Percentiles rank a stretch among this genome's conserved stretches.
These are phyloP conservation scores for Automeris io DNA, from an alignment of 2,888 invertebrate genomes.

Conservation along the genomic window DNA sequence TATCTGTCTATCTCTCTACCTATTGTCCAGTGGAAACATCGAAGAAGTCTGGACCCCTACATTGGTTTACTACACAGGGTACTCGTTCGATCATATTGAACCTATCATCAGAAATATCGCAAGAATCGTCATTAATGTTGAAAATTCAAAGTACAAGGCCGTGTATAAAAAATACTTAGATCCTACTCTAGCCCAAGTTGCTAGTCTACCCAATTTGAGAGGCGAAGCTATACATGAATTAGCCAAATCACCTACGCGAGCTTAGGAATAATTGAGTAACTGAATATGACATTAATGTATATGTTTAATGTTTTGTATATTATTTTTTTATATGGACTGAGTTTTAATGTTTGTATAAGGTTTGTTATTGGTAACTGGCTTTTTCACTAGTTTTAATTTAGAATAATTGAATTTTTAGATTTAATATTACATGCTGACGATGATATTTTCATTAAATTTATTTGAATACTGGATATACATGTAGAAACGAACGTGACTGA, in stretches of 20 bases:
- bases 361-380: slow-evolving; percentile 50
- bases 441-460: slow-evolving; percentile 26
- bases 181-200: slow-evolving; percentile 78
- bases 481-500: neutral
- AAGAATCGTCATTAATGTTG: slow-evolving; percentile 80
- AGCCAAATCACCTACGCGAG: slow-evolving; percentile 26
- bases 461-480: slow-evolving; percentile 17
- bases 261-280: slow-evolving; percentile 16
- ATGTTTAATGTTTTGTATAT: slow-evolving; percentile 12
- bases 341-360: slow-evolving; percentile 30
- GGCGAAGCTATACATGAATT: slow-evolving; percentile 50
- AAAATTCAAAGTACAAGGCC: slow-evolving; percentile 82
- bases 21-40: slow-evolving; percentile 70
- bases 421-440: slow-evolving; percentile 34
- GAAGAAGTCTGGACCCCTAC: slow-evolving; percentile 84
- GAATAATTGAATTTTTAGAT: slow-evolving; percentile 42
- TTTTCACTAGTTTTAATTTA: slow-evolving; percentile 40
- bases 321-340: slow-evolving; percentile 38
- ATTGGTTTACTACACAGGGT: slow-evolving; percentile 85
- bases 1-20: slow-evolving; percentile 81
- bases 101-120: slow-evolving; percentile 84
- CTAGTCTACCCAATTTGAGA: slow-evolving; percentile 79
- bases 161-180: slow-evolving; percentile 81
- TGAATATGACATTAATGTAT: slow-evolving; percentile 16
- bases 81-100: slow-evolving; percentile 81